These are phyloP conservation scores for Corticium candelabrum DNA, from an alignment of 37 sponge, comb jelly and placozoan species.

Conservation along the genomic window DNA sequence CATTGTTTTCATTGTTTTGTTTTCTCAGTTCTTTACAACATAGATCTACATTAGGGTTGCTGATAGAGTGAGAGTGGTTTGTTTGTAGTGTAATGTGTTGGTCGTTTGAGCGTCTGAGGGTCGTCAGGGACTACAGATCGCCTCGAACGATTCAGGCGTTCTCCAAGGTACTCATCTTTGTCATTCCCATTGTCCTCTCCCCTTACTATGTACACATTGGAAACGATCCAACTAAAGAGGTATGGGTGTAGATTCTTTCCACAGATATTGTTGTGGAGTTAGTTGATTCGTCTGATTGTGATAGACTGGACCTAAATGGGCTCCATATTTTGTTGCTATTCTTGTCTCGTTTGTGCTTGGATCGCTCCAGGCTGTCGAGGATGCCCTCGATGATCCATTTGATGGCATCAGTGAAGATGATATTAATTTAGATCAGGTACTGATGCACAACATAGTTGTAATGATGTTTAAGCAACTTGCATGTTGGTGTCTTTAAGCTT, in stretches of 20 bases:
- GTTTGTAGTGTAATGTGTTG: conserved; percentile 13
- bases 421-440: conserved; percentile 10
- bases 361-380: conserved; percentile 8
- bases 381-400: conserved; percentile 20
- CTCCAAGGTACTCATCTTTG: conserved; percentile 13
- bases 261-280: background rate
- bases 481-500: no score
- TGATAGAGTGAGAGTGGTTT: background rate
- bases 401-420: conserved; percentile 17
- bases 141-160: conserved; percentile 13
- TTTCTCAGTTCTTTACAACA: background rate
- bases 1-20: no score
- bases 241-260: background rate
- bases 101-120: conserved; percentile 17
- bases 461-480: no score
- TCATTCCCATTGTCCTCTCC: conserved; percentile 10
- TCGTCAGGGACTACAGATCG: conserved; percentile 12
- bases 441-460: no score
- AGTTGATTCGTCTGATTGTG: background rate
- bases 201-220: conserved; percentile 13
- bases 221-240: background rate
- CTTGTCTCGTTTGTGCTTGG: conserved; percentile 5
- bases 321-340: conserved; percentile 9
- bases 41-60: background rate
- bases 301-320: background rate